Base-by-base conservation (phyloP, 2,888 invertebrate species). In the Scaptodrosophila latifasciaeformis region DNA sequence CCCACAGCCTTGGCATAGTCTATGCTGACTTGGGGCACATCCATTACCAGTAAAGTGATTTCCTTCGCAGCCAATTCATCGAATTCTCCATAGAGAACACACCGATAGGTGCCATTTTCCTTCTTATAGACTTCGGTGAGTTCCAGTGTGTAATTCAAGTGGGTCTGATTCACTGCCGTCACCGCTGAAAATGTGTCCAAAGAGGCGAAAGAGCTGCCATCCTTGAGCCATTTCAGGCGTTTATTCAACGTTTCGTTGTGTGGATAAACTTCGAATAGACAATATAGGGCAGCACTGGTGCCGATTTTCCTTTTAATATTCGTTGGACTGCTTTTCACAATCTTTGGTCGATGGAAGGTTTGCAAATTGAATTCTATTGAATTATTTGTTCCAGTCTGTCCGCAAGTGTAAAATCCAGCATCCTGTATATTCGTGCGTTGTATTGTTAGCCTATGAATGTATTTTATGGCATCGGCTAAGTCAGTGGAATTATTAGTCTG, bases 1-100 rank as follows among this genome's bases (percentile, higher is more conserved):
- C 92, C 93, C 13, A 95, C 92, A 0, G 93, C 90, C 82, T 92
- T 92, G 0, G 92, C 90, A 54, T 90, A 90, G 70, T 92, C 91
- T 61, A 94, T 90, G 44, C 87, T 89, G 1, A 94, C 89, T 82
- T 90, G 90, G 0, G 95, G 95, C 53, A 89, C 89, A 66, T 92
- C 92, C 65, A 91, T 88, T 0, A 94, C 91, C 31, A 90, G 86
- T 0, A 93, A 76, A 2, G 85, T 90, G 31, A 85, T 84, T 50
- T 85, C 87, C 67, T 85, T 88, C 43, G 70, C 86, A 69, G 75
- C 80, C 49, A 51, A 88, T 2, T 66, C 53, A 81, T 67, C 84
- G 68, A 62, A 85, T 64, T 68, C 70, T 44, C 70, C 74, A 86
- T 88, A 66, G 5, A 87, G 86, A 35, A 85, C 70, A 82, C 91